These are phyloP conservation scores for Chalcis sispes DNA, from an alignment of 2,888 invertebrate species.

Conservation along the genomic window DNA sequence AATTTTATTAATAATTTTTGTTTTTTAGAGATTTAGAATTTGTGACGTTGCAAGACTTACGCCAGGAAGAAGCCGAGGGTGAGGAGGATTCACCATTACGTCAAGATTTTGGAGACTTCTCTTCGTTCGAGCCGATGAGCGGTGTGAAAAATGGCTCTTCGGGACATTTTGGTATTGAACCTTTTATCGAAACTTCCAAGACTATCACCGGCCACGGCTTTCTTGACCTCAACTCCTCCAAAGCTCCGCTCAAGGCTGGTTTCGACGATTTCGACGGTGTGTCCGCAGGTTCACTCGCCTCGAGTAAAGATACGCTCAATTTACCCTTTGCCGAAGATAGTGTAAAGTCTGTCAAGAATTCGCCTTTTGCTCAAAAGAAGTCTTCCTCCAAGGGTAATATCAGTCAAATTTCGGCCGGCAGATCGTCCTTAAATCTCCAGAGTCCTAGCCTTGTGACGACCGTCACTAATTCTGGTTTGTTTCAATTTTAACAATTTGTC, in stretches of 20 bases:
- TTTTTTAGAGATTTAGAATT: constrained; percentile 68
- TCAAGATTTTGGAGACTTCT: constrained; percentile 69
- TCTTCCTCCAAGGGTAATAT: constrained; percentile 65
- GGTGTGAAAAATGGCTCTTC: constrained; percentile 68
- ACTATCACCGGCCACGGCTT: constrained; percentile 63
- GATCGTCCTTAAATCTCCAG: constrained; percentile 68
- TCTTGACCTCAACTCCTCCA: constrained; percentile 70
- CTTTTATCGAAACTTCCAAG: constrained; percentile 61
- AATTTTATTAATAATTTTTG: neutral
- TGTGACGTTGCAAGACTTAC: constrained; percentile 66
- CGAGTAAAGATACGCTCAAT: constrained; percentile 71
- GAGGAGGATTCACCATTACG: constrained; percentile 67
- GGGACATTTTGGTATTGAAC: constrained; percentile 65
- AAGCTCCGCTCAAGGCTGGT: constrained; percentile 70
- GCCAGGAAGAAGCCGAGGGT: constrained; percentile 68
- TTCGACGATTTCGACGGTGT: constrained; percentile 74
- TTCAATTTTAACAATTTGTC: constrained; percentile 6
- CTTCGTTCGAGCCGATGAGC: constrained; percentile 68
- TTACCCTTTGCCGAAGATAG: constrained; percentile 72
- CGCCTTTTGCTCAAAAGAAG: constrained; percentile 69
- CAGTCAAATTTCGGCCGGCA: constrained; percentile 67
- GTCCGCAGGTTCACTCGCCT: constrained; percentile 69
- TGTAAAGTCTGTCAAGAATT: constrained; percentile 69
- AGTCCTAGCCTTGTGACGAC: constrained; percentile 55
- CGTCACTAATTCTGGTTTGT: constrained; percentile 43